These are phyloP conservation scores for Melanostigma gelatinosum DNA, from an alignment of 2,113 vertebrate genomes.

Conservation along the genomic window DNA sequence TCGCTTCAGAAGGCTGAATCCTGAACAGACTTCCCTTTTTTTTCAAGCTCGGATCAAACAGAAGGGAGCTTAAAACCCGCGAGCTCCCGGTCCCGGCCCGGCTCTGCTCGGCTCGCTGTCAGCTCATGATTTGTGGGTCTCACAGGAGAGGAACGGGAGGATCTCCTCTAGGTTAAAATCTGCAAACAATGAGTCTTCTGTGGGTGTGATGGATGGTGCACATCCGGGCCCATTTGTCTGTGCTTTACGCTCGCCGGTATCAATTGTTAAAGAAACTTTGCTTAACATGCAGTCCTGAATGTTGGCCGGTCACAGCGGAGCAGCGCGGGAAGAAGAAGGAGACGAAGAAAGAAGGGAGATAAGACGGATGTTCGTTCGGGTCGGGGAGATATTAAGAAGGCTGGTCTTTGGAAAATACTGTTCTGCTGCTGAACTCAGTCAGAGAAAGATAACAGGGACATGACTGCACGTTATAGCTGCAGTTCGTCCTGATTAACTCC, in stretches of 20 bases:
- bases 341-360: conserved; percentile 7
- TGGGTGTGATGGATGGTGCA: conserved; percentile 60
- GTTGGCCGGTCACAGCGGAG: conserved; percentile 44
- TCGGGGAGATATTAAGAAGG: neutral
- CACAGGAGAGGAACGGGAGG: conserved; percentile 46
- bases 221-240: conserved; percentile 63
- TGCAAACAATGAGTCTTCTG: conserved; percentile 69
- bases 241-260: conserved; percentile 50
- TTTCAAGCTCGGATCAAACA: neutral
- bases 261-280: conserved; percentile 64
- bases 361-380: conserved; percentile 38
- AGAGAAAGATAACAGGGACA: neutral
- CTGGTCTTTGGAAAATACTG: neutral
- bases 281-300: conserved; percentile 65
- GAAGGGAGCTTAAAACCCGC: neutral
- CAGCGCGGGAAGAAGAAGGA: conserved; percentile 20
- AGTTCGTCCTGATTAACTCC: neutral
- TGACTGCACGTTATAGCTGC: neutral
- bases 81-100: neutral
- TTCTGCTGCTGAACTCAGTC: neutral
- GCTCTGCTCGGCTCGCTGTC: conserved; percentile 27
- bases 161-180: conserved; percentile 66
- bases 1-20: neutral
- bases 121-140: conserved; percentile 65
- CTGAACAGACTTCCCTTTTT: neutral